phyloP scores from a whole-genome alignment of 2,797 vertebrate genomes.

The Danionella dracula region DNA sequence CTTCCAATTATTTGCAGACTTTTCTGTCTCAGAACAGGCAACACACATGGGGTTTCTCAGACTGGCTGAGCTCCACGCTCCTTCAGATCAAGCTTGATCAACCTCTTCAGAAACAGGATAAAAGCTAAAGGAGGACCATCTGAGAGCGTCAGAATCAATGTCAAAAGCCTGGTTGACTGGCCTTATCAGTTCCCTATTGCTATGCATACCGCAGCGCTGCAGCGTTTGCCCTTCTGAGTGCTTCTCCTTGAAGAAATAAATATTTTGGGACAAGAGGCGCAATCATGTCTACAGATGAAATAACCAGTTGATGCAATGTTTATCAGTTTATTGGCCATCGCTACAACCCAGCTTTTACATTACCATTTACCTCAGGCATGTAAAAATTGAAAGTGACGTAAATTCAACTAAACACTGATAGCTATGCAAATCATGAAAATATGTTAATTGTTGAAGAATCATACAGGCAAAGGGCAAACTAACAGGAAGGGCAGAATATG shows the following conservation, averaged over 20 bases:
- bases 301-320: not conserved
- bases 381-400: not conserved
- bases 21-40: conserved; percentile 9
- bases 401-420: not conserved
- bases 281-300: conserved; percentile 3
- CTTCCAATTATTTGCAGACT: conserved; percentile 18
- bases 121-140: conserved; percentile 13
- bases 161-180: conserved; percentile 20
- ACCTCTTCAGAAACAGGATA: conserved; percentile 20
- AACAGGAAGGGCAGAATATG: not conserved
- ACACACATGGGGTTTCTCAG: not conserved
- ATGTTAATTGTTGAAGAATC: not conserved
- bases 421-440: not conserved
- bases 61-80: not conserved
- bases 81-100: conserved; percentile 19
- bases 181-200: conserved; percentile 18
- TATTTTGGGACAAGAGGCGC: conserved; percentile 9
- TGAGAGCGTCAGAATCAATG: conserved; percentile 27
- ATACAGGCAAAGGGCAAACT: not conserved
- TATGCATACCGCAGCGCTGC: conserved; percentile 13
- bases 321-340: not conserved
- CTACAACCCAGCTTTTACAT: not conserved
- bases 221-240: conserved; percentile 12
- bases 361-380: not conserved
- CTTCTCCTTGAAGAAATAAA: conserved; percentile 14